phyloP scores from a whole-genome alignment of 2,113 vertebrate species.

The Theropithecus gelada region DNA sequence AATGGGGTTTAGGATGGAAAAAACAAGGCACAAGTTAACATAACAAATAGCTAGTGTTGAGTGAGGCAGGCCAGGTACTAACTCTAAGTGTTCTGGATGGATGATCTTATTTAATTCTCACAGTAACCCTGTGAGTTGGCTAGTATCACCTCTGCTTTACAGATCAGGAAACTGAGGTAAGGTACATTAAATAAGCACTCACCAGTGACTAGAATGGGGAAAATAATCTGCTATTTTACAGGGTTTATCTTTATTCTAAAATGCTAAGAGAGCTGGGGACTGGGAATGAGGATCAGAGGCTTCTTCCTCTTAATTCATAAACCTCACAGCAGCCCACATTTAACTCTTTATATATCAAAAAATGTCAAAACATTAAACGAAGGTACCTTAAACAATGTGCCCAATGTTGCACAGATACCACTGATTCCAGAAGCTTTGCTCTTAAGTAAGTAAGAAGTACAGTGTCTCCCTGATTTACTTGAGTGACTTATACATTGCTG shows the following conservation, averaged over 20 bases:
- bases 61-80: not conserved
- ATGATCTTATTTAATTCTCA: not conserved
- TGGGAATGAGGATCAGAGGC: no score
- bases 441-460: not conserved
- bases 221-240: no score
- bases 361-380: no score
- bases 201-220: no score
- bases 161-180: not conserved
- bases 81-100: not conserved
- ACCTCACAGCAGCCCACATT: no score
- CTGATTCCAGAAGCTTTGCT: not conserved
- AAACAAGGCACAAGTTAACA: not conserved
- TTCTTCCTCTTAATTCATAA: no score
- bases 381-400: not conserved
- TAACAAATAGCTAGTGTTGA: not conserved
- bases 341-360: no score
- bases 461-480: not conserved
- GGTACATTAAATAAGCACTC: no score
- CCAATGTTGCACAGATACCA: accelerated
- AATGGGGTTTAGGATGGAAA: not conserved
- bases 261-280: no score
- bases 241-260: no score
- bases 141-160: not conserved
- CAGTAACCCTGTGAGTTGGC: not conserved
- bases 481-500: not conserved